Base-by-base conservation (phyloP, 30 jellyfish, hydroid and myxozoan genomes). In the Rhopilema esculentum region DNA sequence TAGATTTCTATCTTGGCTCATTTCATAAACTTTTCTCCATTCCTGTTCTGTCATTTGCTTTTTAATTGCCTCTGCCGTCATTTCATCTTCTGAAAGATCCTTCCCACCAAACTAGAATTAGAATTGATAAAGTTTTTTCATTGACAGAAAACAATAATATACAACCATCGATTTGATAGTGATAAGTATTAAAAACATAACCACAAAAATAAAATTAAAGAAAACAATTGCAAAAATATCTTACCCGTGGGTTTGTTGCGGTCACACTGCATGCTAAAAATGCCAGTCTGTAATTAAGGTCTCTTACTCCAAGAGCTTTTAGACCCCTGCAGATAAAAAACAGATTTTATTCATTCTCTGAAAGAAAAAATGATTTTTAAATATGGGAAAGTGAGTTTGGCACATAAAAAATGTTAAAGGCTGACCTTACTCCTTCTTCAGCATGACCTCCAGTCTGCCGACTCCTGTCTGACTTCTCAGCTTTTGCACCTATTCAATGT, bases 21-120 rank as follows among this genome's bases (percentile, higher is more conserved):
- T 97, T 49, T 92, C 98, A 82, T 97, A 97, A 16, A 97, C 97
- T 79, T 88, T 93, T 50, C 93, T 82, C 99, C 99, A 97, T 84
- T 97, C 99, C 51, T 92, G 96, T 20, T 97, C 99, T 1, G 99
- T 97, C 99, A 97, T 97, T 72, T 92, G 98, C 80, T 87, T 93
- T 75, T 94, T 93, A n/a, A 97, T 92, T 0, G 93, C 97, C 63
- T 97, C 99, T 1, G 98, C 98, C 0, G 98, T 92, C 99, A 97
- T 67, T 51, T 93, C 99, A 68, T 97, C 99, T 4, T 89, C 93
- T 20, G 98, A 83, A 15, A 93, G 69, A 67, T 97, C 99, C 69
- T 92, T 92, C 8, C 98, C 99, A 0, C 99, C 99, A 92, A 97
- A 97, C 96, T 92, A 51, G 18, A 51, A 49, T 12, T 20, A 67